Evolutionary conservation across 2,888 invertebrate genomes (phyloP).

Genomic region (Platypus cylindrus): DNA sequence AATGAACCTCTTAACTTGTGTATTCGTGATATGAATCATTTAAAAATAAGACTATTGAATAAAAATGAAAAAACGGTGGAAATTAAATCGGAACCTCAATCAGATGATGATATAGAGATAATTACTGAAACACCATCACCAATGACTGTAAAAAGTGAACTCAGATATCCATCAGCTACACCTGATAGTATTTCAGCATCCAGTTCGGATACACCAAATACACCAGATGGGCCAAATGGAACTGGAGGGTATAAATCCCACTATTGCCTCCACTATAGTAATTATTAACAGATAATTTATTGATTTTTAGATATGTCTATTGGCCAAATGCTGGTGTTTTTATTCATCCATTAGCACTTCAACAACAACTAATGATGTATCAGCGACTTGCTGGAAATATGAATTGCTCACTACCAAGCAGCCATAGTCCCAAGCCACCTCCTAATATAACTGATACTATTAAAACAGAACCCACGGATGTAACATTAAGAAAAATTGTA

Average conservation of each 20-base stretch:
- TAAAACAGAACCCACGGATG: conserved; percentile 29
- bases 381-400: conserved; percentile 52
- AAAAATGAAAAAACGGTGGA: conserved; percentile 48
- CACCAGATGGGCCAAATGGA: conserved; percentile 30
- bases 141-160: conserved; percentile 19
- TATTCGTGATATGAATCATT: conserved; percentile 58
- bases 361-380: conserved; percentile 60
- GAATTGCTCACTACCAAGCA: conserved; percentile 26
- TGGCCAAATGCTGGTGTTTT: conserved; percentile 61
- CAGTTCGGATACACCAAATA: conserved; percentile 37
- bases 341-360: conserved; percentile 60
- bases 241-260: conserved; percentile 30
- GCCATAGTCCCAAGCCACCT: conserved; percentile 25
- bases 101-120: conserved; percentile 41
- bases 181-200: conserved; percentile 33
- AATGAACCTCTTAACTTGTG: conserved; percentile 77
- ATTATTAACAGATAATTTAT: neutral
- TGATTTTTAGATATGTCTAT: conserved; percentile 39
- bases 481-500: conserved; percentile 22
- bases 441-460: conserved; percentile 12
- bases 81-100: conserved; percentile 46
- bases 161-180: conserved; percentile 19
- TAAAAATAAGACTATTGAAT: conserved; percentile 51
- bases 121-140: conserved; percentile 29
- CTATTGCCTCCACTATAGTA: neutral